Evolutionary conservation across 2,888 invertebrate species (phyloP), one percentile per base, ranked within the genome.

Genomic region (Idaea biselata): DNA sequence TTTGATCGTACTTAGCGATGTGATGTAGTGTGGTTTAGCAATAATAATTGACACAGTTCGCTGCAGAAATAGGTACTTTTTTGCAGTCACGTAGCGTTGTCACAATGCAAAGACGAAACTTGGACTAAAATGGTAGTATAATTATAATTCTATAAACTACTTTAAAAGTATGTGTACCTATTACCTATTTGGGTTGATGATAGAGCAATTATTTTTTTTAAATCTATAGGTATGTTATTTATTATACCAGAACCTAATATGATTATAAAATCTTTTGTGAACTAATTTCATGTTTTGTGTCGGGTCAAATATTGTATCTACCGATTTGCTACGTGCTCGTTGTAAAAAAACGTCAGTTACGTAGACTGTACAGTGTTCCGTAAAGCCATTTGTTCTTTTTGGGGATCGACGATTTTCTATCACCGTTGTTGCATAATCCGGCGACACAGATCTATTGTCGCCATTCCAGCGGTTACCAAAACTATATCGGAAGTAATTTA

Each of bases 401-500:
- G 68, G 66, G 67, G 65, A 64, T 58, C 58, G 63, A 44, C 61
- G 64, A 62, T 58, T 66, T 71, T 63, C 70, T 69, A 69, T 73
- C 69, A 67, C 70, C 73, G 69, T 63, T 61, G 64, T 79, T 81
- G 74, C 75, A 72, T 76, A 82, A 84, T 69, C 60, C 55, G 63
- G 62, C 58, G 62, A 63, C 61, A 65, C 44, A 14, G 14, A 44
- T 44, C 73, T 73, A 67, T 75, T 76, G 73, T 76, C 65, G 68
- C 58, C 14, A 44, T 65, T 59, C 58, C 56, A 18, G 55, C 56
- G 58, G 58, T 71, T 68, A 66, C 73, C 67, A 67, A 68, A 72
- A 68, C 65, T 62, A 66, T 66, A 71, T 77, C 75, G 74, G 77
- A 81, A 81, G 75, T 75, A 75, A 72, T 78, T 75, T 78, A 73